Conservation (phyloP, 2,888 invertebrate species). For the Drosophila leonis region DNA sequence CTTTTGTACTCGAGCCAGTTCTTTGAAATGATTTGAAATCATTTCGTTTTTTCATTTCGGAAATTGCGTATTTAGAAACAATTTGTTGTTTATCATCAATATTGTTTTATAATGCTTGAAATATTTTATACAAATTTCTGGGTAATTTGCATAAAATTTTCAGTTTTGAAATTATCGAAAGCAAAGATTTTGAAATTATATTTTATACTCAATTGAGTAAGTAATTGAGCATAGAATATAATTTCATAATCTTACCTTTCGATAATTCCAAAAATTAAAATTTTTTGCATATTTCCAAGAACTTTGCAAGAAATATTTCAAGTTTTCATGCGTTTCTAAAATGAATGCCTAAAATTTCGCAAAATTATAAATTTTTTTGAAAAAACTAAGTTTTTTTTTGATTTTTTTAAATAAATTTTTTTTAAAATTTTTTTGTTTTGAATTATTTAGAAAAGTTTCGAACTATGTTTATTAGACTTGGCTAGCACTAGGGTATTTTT, state of each 20-base stretch:
- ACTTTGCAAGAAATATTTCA: too few relatives aligned
- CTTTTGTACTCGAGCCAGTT: constrained; percentile 5
- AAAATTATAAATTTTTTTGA: neutral
- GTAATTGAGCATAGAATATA: too few relatives aligned
- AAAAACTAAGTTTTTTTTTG: neutral
- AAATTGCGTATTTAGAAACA: constrained; percentile 16
- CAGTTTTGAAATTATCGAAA: too few relatives aligned
- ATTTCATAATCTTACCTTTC: too few relatives aligned
- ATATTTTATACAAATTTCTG: neutral
- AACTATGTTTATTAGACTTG: neutral
- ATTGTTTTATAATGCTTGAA: neutral
- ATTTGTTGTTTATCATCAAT: constrained; percentile 1
- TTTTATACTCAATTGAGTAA: neutral
- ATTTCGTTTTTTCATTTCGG: neutral
- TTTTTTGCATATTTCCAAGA: too few relatives aligned
- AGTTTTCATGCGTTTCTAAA: too few relatives aligned
- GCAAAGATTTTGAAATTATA: too few relatives aligned
- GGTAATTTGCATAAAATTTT: neutral
- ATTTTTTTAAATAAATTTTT: too few relatives aligned
- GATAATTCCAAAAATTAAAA: too few relatives aligned
- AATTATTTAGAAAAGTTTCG: too few relatives aligned
- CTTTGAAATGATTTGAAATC: constrained; percentile 2
- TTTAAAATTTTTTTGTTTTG: too few relatives aligned
- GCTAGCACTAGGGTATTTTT: neutral
- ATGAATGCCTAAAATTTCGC: neutral